Evolutionary conservation across 2,888 invertebrate species (phyloP), one percentile per base, ranked within the genome.

Genomic region (Plebejus melissa): DNA sequence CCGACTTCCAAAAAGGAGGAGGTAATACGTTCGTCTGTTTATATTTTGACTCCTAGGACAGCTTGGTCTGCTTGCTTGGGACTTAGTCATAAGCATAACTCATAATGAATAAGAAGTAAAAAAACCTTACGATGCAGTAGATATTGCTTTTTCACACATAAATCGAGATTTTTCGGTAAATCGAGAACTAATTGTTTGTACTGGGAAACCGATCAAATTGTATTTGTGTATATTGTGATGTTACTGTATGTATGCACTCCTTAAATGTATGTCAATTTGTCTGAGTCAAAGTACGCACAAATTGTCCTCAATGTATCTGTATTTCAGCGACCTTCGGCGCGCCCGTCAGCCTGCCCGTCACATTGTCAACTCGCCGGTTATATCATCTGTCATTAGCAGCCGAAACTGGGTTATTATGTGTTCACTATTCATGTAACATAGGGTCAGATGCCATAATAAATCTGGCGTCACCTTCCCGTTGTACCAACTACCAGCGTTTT

Each of bases 251-350:
- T 50, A 13, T 54, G 4, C 54, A 54, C 65, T 65, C 65, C 65
- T 13, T 32, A 32, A 65, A 65, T 65, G 32, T 65, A 5, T 65
- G 65, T 65, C 65, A 65, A 65, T 65, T 65, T 36, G 65, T 65
- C 32, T 65, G 65, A 65, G 5, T 13, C 32, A 32, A 32, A 65
- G 13, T 16, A 60, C 28, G 28, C 60, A 32, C 65, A 65, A 65
- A 65, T 32, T 65, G 32, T 28, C 65, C 32, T 36, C 65, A 65
- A 65, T 65, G 32, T 13, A 65, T 65, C 65, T 65, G 65, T 65
- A 65, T 65, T 65, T 65, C 65, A 65, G 65, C 65, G 65, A 65
- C 65, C 65, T 65, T 65, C 65, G 65, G 32, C 65, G 11, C 65
- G 65, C 65, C 60, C 22, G 60, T 60, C 32, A 65, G 65, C 65